Percentiles rank a stretch among this genome's conserved stretches.
Evolutionary conservation across 2,888 invertebrate genomes (phyloP).

Genomic region (Malacosoma neustria): DNA sequence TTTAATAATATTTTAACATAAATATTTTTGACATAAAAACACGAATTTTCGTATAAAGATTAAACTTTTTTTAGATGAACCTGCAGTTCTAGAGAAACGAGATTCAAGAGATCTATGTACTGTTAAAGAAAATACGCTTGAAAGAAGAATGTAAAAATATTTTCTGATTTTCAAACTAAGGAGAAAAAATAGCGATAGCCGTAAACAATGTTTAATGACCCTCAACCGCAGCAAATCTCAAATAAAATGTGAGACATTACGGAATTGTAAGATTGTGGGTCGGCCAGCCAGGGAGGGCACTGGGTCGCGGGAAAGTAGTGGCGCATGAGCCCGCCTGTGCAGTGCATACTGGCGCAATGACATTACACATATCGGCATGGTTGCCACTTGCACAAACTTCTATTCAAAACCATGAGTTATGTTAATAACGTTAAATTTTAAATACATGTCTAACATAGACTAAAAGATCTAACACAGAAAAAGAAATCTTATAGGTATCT

Average conservation of each 20-base stretch:
- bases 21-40: no score
- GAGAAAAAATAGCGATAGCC: not conserved
- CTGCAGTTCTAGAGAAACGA: no score
- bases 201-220: slow-evolving; percentile 41
- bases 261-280: slow-evolving; percentile 64
- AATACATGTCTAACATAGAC: no score
- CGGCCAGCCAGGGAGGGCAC: slow-evolving; percentile 59
- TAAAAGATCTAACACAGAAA: no score
- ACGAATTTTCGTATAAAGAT: no score
- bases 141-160: not conserved
- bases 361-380: slow-evolving; percentile 14
- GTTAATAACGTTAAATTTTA: no score
- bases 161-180: not conserved
- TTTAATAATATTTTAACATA: no score
- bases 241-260: slow-evolving; percentile 63
- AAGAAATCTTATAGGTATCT: no score
- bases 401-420: slow-evolving; percentile 18
- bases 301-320: slow-evolving; percentile 72
- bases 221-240: slow-evolving; percentile 45
- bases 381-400: slow-evolving; percentile 1
- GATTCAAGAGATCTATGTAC: no score
- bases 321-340: slow-evolving; percentile 42
- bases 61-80: no score
- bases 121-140: no score
- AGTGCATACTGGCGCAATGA: slow-evolving; percentile 53